These are phyloP conservation scores for Scomber scombrus DNA, from an alignment of 2,113 vertebrate species.

Conservation along the genomic window DNA sequence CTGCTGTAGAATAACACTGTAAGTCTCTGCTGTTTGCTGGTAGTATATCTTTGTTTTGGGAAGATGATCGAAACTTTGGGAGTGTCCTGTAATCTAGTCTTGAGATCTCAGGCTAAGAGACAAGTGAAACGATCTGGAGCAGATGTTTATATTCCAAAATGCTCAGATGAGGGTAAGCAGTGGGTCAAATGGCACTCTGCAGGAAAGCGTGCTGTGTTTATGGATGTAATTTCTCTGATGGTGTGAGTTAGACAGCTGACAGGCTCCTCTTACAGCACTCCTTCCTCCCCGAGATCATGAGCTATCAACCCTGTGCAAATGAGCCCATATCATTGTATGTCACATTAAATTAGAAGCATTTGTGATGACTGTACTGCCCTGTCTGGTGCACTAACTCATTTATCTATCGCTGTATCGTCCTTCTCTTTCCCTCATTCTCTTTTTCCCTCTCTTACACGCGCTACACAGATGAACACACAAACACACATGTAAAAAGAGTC, in stretches of 20 bases:
- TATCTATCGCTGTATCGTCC: conserved; percentile 16
- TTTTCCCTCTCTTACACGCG: neutral
- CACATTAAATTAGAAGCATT: conserved; percentile 53
- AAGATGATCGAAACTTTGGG: conserved; percentile 48
- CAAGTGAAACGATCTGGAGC: conserved; percentile 52
- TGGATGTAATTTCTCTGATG: conserved; percentile 61
- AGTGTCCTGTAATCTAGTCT: conserved; percentile 39
- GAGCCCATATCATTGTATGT: conserved; percentile 40
- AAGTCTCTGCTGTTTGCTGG: conserved; percentile 39
- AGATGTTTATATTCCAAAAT: conserved; percentile 54
- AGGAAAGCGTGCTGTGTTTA: conserved; percentile 63
- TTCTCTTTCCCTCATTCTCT: neutral
- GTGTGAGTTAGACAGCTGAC: conserved; percentile 44
- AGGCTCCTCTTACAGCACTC: conserved; percentile 42
- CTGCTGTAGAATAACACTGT: conserved; percentile 48
- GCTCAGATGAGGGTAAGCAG: conserved; percentile 38
- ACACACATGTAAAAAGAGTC: conserved; percentile 46
- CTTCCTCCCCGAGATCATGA: conserved; percentile 35
- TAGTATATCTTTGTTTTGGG: conserved; percentile 69
- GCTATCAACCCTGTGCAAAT: conserved; percentile 36
- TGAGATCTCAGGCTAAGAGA: conserved; percentile 66
- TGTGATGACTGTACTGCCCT: conserved; percentile 12
- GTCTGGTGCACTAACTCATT: conserved; percentile 41
- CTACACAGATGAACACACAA: conserved; percentile 35
- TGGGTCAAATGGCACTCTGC: conserved; percentile 62